phyloP scores from a whole-genome alignment of 1,140 invertebrate species.

The Zelostemma sp. region DNA sequence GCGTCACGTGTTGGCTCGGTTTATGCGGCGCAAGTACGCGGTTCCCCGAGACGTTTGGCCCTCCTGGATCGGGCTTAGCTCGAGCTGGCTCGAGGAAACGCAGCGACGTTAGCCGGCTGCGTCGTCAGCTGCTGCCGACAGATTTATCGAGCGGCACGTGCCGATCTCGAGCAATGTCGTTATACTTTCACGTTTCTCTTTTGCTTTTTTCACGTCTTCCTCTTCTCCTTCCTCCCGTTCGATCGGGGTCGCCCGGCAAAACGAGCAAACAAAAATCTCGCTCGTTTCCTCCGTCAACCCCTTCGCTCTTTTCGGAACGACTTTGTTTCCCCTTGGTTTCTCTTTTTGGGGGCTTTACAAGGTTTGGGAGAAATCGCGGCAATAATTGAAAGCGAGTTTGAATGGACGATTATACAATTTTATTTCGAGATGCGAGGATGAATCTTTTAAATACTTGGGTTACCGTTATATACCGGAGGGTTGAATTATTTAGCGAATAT shows the following conservation, averaged over 20 bases:
- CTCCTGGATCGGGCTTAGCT: conserved; percentile 60
- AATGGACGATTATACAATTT: too few relatives aligned
- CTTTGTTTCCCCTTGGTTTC: too few relatives aligned
- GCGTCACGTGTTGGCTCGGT: conserved; percentile 35
- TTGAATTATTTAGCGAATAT: conserved; percentile 27
- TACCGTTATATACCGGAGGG: conserved; percentile 13
- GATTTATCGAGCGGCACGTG: conserved; percentile 71
- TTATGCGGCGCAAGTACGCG: conserved; percentile 43
- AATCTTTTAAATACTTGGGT: conserved; percentile 28
- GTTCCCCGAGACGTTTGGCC: conserved; percentile 55
- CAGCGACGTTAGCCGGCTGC: conserved; percentile 59
- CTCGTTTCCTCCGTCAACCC: conserved; percentile 1
- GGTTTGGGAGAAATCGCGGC: too few relatives aligned
- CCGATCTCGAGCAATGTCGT: conserved; percentile 64
- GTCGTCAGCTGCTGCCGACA: conserved; percentile 70
- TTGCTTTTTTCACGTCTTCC: conserved; percentile 38
- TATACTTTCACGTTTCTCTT: conserved; percentile 57
- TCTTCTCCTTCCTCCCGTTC: conserved; percentile 16
- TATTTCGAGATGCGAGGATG: too few relatives aligned
- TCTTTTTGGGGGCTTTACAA: too few relatives aligned
- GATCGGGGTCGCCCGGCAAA: conserved; percentile 10
- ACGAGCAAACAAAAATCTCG: conserved; percentile 6
- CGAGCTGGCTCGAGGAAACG: conserved; percentile 37
- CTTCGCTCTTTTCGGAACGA: conserved; percentile 4
- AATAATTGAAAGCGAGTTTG: too few relatives aligned